Base-by-base conservation (phyloP, 2,113 vertebrate genomes). In the Damaliscus lunatus region DNA sequence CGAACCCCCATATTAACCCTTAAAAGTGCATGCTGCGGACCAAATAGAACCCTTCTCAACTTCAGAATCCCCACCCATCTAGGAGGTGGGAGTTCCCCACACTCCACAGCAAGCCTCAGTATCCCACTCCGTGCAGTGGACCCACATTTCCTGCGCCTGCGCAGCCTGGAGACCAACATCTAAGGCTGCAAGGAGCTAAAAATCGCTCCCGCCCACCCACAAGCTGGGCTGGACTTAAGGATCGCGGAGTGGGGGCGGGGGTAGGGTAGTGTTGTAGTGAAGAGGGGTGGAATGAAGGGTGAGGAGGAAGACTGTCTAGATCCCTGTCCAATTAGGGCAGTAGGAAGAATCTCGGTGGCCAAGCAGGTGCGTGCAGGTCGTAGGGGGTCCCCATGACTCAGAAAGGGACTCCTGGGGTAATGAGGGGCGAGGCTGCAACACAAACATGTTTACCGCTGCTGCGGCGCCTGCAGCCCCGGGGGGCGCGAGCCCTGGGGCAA, bases 141-240 rank as follows among this genome's bases (percentile, higher is more conserved):
- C 94, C 88, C 86, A 36, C 55, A 21, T 31, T 67, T 92, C 62
- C 62, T 31, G 97, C 93, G 96, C 97, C 89, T 98, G 98, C 97
- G 98, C 97, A 96, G 93, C 96, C 87, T 80, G 48, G 86, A 59
- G 50, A 97, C 94, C 97, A 94, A 88, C 83, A 88, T 94, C 91
- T 87, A 81, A 94, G 90, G 86, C 94, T 78, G 96, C 90, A 62
- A 98, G 90, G 59, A 98, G 95, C 98, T 98, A 98, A 98, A 98
- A 98, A 98, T 96, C 97, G 96, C 98, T 98, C 97, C 98, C 98
- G 97, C 98, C 98, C 98, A 98, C 98, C 98, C 62, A 91, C 98
- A 98, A 98, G 97, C 98, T 98, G 98, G 97, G 97, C 96, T 93
- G 98, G 97, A 97, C 98, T 94, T 97, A 96, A 86, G 92, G 90